Evolutionary conservation across 2,888 invertebrate species (phyloP).

Genomic region (Nycteola revayana): DNA sequence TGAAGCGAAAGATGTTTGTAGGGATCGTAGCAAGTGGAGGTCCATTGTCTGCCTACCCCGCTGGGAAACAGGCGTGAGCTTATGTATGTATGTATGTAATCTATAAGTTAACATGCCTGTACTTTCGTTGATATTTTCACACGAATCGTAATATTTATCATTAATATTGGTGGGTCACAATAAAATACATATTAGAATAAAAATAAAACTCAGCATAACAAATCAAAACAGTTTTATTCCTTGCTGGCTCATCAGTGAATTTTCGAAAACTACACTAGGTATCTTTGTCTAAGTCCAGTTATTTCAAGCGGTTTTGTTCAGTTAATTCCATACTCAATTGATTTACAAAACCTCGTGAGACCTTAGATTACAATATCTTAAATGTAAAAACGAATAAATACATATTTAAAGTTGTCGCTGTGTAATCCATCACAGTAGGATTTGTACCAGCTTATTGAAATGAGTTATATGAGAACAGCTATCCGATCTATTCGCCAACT

Average conservation of each 20-base stretch:
- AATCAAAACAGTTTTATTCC: slow-evolving; percentile 80
- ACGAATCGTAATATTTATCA: no score
- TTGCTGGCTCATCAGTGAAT: slow-evolving; percentile 70
- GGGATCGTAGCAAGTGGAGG: no score
- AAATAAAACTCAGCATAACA: slow-evolving; percentile 62
- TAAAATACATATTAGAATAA: no score
- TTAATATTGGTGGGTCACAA: no score
- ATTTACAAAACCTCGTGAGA: slow-evolving; percentile 46
- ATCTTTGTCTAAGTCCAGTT: slow-evolving; percentile 43
- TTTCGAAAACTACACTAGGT: slow-evolving; percentile 61
- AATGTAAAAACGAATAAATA: slow-evolving; percentile 39
- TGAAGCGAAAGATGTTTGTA: no score
- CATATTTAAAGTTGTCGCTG: slow-evolving; percentile 41
- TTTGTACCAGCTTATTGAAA: slow-evolving; percentile 38
- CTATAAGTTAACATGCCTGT: no score
- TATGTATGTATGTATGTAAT: no score
- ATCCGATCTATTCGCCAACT: slow-evolving; percentile 28
- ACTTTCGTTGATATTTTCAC: no score
- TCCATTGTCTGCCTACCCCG: no score
- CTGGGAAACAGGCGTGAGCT: no score
- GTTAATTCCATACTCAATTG: slow-evolving; percentile 29
- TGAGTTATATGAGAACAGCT: slow-evolving; percentile 36
- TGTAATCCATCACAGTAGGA: slow-evolving; percentile 36
- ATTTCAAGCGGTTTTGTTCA: slow-evolving; percentile 36
- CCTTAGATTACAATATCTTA: slow-evolving; percentile 41